Evolutionary conservation across 2,797 vertebrate genomes (phyloP), one percentile per base, ranked within the genome.

Genomic region (Meriones psammophilus): DNA sequence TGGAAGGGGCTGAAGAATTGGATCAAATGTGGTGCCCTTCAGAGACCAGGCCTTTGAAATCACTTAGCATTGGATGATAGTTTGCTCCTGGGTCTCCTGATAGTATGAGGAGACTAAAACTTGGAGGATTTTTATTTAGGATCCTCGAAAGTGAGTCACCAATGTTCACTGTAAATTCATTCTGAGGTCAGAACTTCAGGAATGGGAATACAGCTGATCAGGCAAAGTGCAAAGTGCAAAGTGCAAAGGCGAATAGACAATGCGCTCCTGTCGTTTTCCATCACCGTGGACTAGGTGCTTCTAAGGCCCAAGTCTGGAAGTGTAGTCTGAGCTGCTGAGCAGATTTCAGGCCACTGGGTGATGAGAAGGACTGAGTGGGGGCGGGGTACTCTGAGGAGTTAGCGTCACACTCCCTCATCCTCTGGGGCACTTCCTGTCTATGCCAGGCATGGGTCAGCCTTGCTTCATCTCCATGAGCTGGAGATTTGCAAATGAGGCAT

Each of bases 81-180:
- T 68, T 94, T 86, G 85, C 88, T 97, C 14, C 93, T 85, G 74
- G 92, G 85, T 88, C 66, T 84, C 84, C 76, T 58, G 13, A 33
- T 86, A 17, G 14, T 87, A 94, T 24, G 33, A 86, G 66, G 78
- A 96, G 80, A 93, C 79, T 84, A 60, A 3, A 46, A 90, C 24
- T 76, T 92, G 89, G 91, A 54, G 83, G 74, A 56, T 76, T 90
- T 50, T 86, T 78, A 92, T 95, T 84, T 81, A 76, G 5, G 79
- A 74, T 69, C 88, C 54, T 33, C 89, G 93, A 73, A 91, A 93
- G 64, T 39, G 77, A 94, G 68, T 91, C 0, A 4, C 60, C 24
- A 62, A 17, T 77, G 3, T 79, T 88, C 76, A 39, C 39, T 39
- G 39, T 39, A 39, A 36, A 68, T 78, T 42, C 42, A 42, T 88